These are phyloP conservation scores for Thomomys bottae DNA, from an alignment of 2,113 vertebrate species.

Conservation along the genomic window DNA sequence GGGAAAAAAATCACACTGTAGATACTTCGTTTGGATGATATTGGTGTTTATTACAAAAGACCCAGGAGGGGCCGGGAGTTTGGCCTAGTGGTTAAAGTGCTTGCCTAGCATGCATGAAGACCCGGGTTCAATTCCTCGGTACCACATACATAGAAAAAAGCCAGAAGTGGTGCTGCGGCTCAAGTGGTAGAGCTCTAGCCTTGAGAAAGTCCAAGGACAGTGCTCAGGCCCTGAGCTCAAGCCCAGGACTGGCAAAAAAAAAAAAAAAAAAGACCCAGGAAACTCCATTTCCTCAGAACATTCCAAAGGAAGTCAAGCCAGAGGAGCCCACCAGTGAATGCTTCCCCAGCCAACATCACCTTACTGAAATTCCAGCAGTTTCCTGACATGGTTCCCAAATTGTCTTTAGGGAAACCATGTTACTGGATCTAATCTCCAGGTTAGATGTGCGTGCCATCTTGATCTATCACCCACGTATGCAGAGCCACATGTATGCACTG, in stretches of 20 bases:
- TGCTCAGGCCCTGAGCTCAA: too few species aligned
- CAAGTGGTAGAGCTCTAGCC: too few species aligned
- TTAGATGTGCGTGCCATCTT: neutral
- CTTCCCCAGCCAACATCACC: too few species aligned
- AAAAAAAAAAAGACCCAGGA: neutral
- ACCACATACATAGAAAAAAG: too few species aligned
- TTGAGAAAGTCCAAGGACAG: too few species aligned
- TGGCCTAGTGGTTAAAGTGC: too few species aligned
- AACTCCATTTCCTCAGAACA: neutral
- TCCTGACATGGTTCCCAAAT: neutral
- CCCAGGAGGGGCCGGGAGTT: too few species aligned
- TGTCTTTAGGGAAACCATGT: neutral
- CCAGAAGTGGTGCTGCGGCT: too few species aligned
- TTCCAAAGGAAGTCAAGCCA: neutral
- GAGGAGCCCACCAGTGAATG: too few species aligned
- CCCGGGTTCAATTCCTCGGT: too few species aligned
- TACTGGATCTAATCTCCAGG: neutral
- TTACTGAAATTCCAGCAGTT: neutral
- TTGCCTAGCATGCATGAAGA: too few species aligned
- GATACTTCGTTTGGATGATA: neutral
- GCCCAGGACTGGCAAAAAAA: too few species aligned
- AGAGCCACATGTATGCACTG: neutral
- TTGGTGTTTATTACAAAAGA: slow-evolving; percentile 14
- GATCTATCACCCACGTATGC: neutral
- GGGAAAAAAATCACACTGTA: neutral